These are phyloP conservation scores for Procambarus virginalis DNA, from an alignment of 1,140 invertebrate genomes.

Conservation along the genomic window DNA sequence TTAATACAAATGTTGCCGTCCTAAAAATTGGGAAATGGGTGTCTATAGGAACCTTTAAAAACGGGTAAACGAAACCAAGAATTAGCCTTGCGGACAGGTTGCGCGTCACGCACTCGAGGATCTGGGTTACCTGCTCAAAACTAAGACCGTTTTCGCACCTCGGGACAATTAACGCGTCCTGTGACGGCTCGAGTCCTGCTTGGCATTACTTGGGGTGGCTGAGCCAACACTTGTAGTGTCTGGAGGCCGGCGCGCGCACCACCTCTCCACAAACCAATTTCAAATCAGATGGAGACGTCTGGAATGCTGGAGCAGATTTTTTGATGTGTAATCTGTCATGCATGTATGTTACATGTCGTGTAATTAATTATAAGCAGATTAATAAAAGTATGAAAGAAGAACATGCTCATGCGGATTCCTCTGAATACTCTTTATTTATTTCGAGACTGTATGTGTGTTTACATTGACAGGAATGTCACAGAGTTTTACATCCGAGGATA, in stretches of 20 bases:
- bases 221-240: background rate
- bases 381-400: no score
- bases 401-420: no score
- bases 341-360: no score
- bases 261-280: background rate
- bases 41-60: background rate
- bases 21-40: background rate
- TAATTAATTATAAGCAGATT: no score
- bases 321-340: no score
- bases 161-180: slow-evolving; percentile 31
- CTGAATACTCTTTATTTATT: no score
- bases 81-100: background rate
- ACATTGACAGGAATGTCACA: no score
- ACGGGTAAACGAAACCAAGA: background rate
- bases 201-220: background rate
- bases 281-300: background rate
- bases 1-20: background rate
- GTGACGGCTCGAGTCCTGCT: background rate
- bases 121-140: slow-evolving; percentile 51
- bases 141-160: slow-evolving; percentile 48
- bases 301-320: background rate
- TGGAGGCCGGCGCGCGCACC: no score
- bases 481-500: no score
- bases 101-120: slow-evolving; percentile 37
- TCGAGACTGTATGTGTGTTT: no score